A percentile compares a stretch with the other conserved stretches of the same genome.
phyloP scores from a whole-genome alignment of 2,888 invertebrate species.

The Dexiosoma caninum region DNA sequence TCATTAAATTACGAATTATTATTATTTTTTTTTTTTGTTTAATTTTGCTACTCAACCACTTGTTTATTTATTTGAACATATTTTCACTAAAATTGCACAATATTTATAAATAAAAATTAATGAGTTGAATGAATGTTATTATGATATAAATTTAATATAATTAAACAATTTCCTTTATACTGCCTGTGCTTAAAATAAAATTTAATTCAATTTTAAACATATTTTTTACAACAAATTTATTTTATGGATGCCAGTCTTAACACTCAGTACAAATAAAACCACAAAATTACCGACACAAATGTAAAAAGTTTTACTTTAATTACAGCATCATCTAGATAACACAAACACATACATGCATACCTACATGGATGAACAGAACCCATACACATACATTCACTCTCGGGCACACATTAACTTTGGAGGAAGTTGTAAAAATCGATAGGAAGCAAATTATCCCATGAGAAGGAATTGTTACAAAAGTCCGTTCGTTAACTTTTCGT shows the following conservation, averaged over 20 bases:
- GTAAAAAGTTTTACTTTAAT: slow-evolving; percentile 67
- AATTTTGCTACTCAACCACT: too few relatives aligned
- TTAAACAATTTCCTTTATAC: slow-evolving; percentile 36
- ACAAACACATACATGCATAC: slow-evolving; percentile 38
- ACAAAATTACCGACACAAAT: slow-evolving; percentile 65
- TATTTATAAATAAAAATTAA: slow-evolving; percentile 23
- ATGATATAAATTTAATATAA: slow-evolving; percentile 37
- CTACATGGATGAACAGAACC: neutral
- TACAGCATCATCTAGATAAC: slow-evolving; percentile 62
- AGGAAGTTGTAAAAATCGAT: slow-evolving; percentile 52
- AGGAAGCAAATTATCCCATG: slow-evolving; percentile 49
- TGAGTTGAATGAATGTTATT: slow-evolving; percentile 39
- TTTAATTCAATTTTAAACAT: slow-evolving; percentile 35
- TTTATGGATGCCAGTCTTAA: slow-evolving; percentile 51
- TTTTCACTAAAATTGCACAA: neutral
- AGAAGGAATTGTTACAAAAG: slow-evolving; percentile 54
- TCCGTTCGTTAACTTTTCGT: slow-evolving; percentile 21
- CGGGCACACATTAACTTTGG: neutral
- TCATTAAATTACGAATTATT: too few relatives aligned
- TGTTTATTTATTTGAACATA: too few relatives aligned
- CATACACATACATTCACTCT: neutral
- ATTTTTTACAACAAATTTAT: slow-evolving; percentile 22
- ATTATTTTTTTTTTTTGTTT: too few relatives aligned
- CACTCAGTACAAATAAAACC: slow-evolving; percentile 62
- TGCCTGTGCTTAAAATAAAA: slow-evolving; percentile 7